Base-by-base conservation (phyloP, 2,113 vertebrate genomes). In the Circaetus cinerascens region DNA sequence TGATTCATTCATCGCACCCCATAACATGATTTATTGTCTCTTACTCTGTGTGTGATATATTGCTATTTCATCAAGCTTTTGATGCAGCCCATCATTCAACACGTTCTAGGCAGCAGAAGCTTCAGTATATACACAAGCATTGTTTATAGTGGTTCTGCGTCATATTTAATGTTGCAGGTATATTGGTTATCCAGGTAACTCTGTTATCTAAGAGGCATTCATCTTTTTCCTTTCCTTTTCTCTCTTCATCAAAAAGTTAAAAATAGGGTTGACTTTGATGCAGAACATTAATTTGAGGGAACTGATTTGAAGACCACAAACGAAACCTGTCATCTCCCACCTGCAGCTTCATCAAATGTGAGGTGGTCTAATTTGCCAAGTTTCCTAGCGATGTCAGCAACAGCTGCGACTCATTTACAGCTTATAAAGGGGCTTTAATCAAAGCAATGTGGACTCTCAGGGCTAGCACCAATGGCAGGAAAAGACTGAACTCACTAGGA, bases 31-130 rank as follows among this genome's bases (percentile, higher is more conserved):
- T 92, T 80, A 92, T 95, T 76, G 41, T 74, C 68, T 74, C 21
- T 73, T 88, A 23, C 11, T 55, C 0, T 53, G 19, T 63, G n/a
- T 81, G 43, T 88, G 88, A 95, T 88, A 50, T 55, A 97, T 69
- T 80, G 79, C 41, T 77, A 20, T 86, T 96, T 78, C 79, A 92
- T 80, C 77, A 83, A 78, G 56, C 20, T 92, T 88, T 95, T 86
- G 88, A 93, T 92, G 48, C 10, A 74, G 36, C n/a, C 75, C 64
- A 95, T 96, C 82, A 91, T 81, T 97, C 92, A 97, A 77, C 15
- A 16, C 23, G 15, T 77, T 71, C 26, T 59, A 81, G 43, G 50
- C 51, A 91, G 27, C 55, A 89, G 68, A 93, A 74, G 3, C 43
- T 80, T 72, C 83, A 74, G 32, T 84, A 32, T 51, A n/a, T 11